A percentile compares a stretch with the other conserved stretches of the same genome.
phyloP scores from a whole-genome alignment of 2,797 vertebrate genomes.

The Macrochelys suwanniensis region DNA sequence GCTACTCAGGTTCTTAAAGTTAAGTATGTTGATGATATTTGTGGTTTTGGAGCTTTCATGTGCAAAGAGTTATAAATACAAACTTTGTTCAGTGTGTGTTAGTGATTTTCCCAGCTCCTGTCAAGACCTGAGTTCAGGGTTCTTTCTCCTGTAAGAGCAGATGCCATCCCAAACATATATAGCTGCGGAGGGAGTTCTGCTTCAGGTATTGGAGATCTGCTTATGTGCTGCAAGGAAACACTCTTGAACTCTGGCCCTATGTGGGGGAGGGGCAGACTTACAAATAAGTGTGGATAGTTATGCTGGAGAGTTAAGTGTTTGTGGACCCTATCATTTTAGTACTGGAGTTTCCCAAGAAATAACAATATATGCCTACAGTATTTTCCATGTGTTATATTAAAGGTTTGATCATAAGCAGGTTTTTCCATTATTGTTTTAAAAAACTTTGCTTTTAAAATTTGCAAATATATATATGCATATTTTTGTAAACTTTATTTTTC shows the following conservation, averaged over 20 bases:
- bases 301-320: background rate
- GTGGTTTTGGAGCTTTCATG: background rate
- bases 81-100: background rate
- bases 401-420: accelerated
- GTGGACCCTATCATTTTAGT: background rate
- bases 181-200: background rate
- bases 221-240: background rate
- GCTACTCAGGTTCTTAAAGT: background rate
- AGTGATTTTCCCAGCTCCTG: background rate
- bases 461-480: background rate
- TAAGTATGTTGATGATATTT: background rate
- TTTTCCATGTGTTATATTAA: accelerated
- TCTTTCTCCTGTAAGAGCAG: background rate
- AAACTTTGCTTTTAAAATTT: background rate
- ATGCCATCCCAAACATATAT: background rate
- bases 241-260: accelerated
- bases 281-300: background rate
- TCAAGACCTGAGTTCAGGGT: background rate
- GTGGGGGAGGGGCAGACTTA: background rate
- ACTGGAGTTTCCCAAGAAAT: background rate
- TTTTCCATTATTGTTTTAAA: background rate
- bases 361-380: background rate
- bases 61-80: background rate
- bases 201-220: background rate
- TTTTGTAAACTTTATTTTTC: background rate